Percentiles rank a stretch among this genome's conserved stretches.
These are phyloP conservation scores for Eumacrocentrus americanus DNA, from an alignment of 2,888 invertebrate species.

Conservation along the genomic window DNA sequence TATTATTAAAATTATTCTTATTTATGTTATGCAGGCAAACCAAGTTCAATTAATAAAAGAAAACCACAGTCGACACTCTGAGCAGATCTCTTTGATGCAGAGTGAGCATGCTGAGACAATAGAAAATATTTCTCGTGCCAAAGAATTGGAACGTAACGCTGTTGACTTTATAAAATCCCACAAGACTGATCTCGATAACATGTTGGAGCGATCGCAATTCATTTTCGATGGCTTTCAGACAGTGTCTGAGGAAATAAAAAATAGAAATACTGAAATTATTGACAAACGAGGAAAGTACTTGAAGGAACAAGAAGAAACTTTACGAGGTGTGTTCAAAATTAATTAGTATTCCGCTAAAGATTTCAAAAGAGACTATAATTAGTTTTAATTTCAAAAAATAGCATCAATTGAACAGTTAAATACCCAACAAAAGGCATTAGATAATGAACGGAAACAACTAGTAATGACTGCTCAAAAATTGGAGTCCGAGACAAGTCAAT, in stretches of 20 bases:
- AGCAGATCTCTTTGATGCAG: conserved; percentile 47
- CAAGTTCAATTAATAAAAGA: conserved; percentile 42
- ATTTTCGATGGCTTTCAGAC: conserved; percentile 46
- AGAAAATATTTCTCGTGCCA: conserved; percentile 50
- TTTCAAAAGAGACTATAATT: background rate
- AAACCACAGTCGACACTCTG: conserved; percentile 46
- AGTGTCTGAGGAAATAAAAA: conserved; percentile 45
- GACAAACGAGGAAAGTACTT: conserved; percentile 43
- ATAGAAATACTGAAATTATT: conserved; percentile 40
- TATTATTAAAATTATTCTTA: conserved; percentile 5
- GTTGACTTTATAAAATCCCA: conserved; percentile 45
- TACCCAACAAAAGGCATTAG: conserved; percentile 44
- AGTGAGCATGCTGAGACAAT: conserved; percentile 52
- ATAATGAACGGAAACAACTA: conserved; percentile 46
- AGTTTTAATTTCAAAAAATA: too few species aligned
- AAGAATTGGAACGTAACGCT: conserved; percentile 49
- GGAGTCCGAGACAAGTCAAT: conserved; percentile 41
- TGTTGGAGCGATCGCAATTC: conserved; percentile 47
- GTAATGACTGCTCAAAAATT: conserved; percentile 45
- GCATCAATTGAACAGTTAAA: conserved; percentile 47
- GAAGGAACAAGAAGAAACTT: conserved; percentile 46
- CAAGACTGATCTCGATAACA: conserved; percentile 47
- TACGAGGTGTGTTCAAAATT: conserved; percentile 49
- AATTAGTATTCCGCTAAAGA: background rate
- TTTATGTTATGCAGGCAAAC: conserved; percentile 40